Evolutionary conservation across 2,888 invertebrate genomes (phyloP).

Genomic region (Dugesia japonica): DNA sequence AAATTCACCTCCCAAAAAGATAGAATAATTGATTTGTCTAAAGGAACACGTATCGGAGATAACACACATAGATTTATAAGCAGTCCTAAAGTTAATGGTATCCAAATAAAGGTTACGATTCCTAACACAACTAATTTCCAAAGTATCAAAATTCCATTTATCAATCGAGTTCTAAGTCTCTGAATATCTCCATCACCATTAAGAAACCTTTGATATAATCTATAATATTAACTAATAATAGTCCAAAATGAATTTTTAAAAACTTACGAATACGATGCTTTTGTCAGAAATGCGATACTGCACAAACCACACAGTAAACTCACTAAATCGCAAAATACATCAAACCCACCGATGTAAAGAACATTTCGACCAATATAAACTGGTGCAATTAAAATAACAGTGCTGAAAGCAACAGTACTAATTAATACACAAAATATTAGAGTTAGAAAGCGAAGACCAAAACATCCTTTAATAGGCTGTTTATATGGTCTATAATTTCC

Average conservation of each 20-base stretch:
- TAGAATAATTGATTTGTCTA: conserved; percentile 26
- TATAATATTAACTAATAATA: no score
- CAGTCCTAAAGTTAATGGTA: conserved; percentile 16
- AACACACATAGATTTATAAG: conserved; percentile 23
- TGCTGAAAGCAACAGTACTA: background rate
- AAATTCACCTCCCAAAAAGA: conserved; percentile 25
- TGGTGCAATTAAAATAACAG: background rate
- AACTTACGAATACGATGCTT: background rate
- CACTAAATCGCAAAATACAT: conserved; percentile 1
- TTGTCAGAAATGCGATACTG: background rate
- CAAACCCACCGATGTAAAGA: background rate
- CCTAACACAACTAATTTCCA: conserved; percentile 10
- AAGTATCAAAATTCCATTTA: conserved; percentile 1
- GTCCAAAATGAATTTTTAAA: background rate
- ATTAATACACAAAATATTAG: conserved; percentile 1
- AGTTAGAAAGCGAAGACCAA: background rate
- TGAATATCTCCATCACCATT: background rate
- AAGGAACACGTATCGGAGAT: conserved; percentile 26
- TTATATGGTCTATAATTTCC: conserved; percentile 10
- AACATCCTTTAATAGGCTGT: background rate
- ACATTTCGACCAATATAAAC: conserved; percentile 6
- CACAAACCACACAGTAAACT: conserved; percentile 5
- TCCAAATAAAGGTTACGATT: background rate
- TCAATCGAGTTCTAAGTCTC: background rate
- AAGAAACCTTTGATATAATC: conserved; percentile 1